Conservation (phyloP, 2,888 invertebrate genomes). For the Eristalis tenax region DNA sequence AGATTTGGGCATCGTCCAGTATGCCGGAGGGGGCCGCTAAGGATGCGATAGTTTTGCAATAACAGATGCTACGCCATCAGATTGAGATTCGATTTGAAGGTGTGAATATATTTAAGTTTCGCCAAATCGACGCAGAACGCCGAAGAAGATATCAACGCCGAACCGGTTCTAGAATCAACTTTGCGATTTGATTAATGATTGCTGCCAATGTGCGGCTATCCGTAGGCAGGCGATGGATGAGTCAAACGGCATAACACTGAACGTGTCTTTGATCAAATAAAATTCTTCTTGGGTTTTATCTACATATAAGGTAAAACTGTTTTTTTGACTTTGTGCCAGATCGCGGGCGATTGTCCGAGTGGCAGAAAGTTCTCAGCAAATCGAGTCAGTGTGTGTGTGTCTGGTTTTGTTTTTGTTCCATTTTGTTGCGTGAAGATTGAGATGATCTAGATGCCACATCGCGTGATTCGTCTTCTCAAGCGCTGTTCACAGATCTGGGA, state of each 20-base stretch:
- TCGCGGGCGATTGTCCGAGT: neutral
- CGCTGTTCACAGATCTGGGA: no score
- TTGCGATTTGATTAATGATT: neutral
- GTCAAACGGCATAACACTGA: neutral
- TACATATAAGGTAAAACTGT: neutral
- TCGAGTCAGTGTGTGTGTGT: neutral
- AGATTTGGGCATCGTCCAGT: neutral
- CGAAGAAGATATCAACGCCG: neutral
- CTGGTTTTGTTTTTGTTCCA: neutral
- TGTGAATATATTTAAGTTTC: neutral
- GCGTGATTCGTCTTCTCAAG: no score
- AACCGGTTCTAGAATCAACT: neutral
- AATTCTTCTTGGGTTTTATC: neutral
- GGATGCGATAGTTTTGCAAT: neutral
- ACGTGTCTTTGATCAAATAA: neutral
- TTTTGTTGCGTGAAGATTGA: neutral
- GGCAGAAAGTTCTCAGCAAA: neutral
- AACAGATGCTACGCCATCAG: neutral
- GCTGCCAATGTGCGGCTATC: neutral
- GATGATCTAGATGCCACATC: no score
- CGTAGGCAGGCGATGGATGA: neutral
- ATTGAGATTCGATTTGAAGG: neutral
- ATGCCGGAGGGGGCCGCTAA: neutral
- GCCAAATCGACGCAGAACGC: neutral
- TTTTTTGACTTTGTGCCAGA: neutral